Conservation (phyloP, 1,140 invertebrate genomes). For the Odontomachus brunneus region DNA sequence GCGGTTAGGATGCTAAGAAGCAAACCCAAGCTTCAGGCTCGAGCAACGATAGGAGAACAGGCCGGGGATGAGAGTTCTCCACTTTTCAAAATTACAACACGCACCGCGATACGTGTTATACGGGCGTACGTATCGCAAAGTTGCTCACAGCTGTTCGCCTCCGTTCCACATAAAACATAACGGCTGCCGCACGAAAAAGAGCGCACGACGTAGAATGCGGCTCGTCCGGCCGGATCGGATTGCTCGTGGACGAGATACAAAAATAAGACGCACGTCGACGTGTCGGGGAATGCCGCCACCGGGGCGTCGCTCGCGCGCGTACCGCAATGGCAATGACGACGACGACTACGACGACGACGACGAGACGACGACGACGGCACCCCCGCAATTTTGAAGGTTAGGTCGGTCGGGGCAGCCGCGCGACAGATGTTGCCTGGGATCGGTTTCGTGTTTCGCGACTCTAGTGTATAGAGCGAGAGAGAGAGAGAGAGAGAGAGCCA, state of each 20-base stretch:
- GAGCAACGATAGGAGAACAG: too few species aligned
- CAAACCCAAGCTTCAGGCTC: too few species aligned
- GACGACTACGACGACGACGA: constrained; percentile 4
- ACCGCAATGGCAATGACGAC: neutral
- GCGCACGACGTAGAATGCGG: neutral
- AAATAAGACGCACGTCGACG: constrained; percentile 35
- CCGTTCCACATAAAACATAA: neutral
- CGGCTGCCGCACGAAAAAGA: neutral
- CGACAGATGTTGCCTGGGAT: constrained; percentile 67
- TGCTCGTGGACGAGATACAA: constrained; percentile 8
- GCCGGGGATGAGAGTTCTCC: too few species aligned
- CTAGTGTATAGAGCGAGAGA: neutral
- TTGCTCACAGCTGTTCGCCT: neutral
- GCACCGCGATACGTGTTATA: too few species aligned
- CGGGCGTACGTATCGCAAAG: neutral
- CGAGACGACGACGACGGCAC: neutral
- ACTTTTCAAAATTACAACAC: too few species aligned
- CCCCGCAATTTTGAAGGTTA: constrained; percentile 64
- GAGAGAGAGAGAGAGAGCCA: constrained; percentile 20
- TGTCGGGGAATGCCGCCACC: neutral
- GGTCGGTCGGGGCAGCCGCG: constrained; percentile 22
- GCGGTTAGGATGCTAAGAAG: too few species aligned
- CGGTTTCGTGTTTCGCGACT: constrained; percentile 1
- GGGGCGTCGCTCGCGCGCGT: neutral
- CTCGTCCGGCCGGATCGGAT: neutral